phyloP scores from a whole-genome alignment of 2,113 vertebrate species.

The Poicephalus gulielmi region DNA sequence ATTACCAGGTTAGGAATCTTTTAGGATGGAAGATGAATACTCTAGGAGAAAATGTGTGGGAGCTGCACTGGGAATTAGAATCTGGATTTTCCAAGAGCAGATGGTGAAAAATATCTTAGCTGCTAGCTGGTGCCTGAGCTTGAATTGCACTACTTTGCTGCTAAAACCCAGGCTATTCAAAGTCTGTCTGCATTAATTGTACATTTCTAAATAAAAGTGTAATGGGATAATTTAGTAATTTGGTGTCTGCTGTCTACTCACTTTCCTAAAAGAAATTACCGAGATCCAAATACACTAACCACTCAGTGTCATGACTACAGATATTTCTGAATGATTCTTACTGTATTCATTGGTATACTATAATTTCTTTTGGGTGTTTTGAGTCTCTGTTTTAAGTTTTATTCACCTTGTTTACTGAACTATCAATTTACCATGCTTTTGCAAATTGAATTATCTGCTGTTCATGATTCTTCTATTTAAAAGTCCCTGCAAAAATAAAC shows the following conservation, averaged over 20 bases:
- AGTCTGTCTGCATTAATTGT: constrained; percentile 48
- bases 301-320: not conserved
- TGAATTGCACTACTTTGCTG: constrained; percentile 39
- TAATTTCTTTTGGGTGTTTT: constrained; percentile 3
- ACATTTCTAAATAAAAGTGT: constrained; percentile 53
- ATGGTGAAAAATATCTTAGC: constrained; percentile 58
- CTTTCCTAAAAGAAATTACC: constrained; percentile 33
- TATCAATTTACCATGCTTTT: not conserved
- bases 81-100: constrained; percentile 61
- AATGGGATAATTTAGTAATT: constrained; percentile 61
- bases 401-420: not conserved
- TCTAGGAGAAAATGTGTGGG: constrained; percentile 36
- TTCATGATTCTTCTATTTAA: not conserved
- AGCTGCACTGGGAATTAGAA: constrained; percentile 29
- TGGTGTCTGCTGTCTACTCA: constrained; percentile 19
- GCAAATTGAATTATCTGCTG: not conserved
- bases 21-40: not conserved
- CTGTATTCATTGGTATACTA: not conserved
- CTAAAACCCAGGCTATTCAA: constrained; percentile 53
- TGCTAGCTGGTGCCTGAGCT: constrained; percentile 25
- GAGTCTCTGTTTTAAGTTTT: not conserved
- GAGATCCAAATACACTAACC: not conserved
- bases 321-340: not conserved
- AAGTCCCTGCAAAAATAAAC: not conserved
- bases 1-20: constrained; percentile 43